These are phyloP conservation scores for Tetropium fuscum DNA, from an alignment of 2,888 invertebrate genomes.

Conservation along the genomic window DNA sequence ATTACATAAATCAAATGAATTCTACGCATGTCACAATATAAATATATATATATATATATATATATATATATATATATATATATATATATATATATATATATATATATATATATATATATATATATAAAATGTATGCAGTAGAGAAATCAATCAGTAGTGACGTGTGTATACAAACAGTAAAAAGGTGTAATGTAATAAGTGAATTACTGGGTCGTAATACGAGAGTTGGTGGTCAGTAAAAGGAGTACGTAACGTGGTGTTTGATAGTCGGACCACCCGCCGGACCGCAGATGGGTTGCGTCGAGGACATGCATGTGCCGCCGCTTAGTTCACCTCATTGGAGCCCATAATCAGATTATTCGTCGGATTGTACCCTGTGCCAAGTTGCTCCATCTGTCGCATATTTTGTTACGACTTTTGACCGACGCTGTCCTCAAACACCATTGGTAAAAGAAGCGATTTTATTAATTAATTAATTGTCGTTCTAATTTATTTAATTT, in stretches of 20 bases:
- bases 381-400: conserved; percentile 41
- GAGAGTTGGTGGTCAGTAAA: conserved; percentile 15
- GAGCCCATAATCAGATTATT: conserved; percentile 38
- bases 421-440: conserved; percentile 24
- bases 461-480: too few species aligned
- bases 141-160: neutral
- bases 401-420: conserved; percentile 41
- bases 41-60: too few species aligned
- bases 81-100: too few species aligned
- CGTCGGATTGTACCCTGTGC: conserved; percentile 42
- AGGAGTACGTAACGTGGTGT: conserved; percentile 2
- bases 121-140: too few species aligned
- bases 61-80: too few species aligned
- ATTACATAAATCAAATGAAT: too few species aligned
- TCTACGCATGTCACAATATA: too few species aligned
- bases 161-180: neutral
- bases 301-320: conserved; percentile 26
- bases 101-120: too few species aligned
- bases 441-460: too few species aligned
- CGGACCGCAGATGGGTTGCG: conserved; percentile 27
- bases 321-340: conserved; percentile 25
- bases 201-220: conserved; percentile 20
- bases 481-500: too few species aligned
- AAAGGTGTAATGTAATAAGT: conserved; percentile 22
- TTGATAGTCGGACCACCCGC: conserved; percentile 22